Percentiles rank a stretch among this genome's conserved stretches.
Evolutionary conservation across 2,797 vertebrate genomes (phyloP).

Genomic region (Gymnothorax javanicus): DNA sequence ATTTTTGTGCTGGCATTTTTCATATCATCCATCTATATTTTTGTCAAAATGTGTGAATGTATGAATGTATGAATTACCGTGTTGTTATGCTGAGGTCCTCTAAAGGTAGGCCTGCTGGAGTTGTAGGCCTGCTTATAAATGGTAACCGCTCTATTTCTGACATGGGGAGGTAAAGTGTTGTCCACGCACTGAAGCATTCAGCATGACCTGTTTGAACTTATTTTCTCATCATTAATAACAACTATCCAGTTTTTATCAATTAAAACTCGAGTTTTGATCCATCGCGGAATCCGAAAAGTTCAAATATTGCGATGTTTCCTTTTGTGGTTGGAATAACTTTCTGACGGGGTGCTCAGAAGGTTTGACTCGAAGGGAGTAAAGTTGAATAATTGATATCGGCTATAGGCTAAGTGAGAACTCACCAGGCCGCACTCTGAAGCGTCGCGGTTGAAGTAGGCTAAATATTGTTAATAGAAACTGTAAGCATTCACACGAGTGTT

Average conservation of each 20-base stretch:
- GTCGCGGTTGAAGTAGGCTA: background rate
- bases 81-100: background rate
- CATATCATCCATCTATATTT: background rate
- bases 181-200: no score
- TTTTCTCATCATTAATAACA: background rate
- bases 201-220: background rate
- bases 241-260: background rate
- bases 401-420: background rate
- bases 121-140: background rate
- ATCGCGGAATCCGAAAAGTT: background rate
- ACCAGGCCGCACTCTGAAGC: background rate
- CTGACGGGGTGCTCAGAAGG: background rate
- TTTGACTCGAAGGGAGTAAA: background rate
- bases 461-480: background rate
- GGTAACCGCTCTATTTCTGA: background rate
- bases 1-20: background rate
- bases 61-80: conserved; percentile 20
- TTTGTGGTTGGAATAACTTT: background rate
- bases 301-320: background rate
- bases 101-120: background rate
- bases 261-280: background rate
- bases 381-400: background rate
- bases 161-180: background rate
- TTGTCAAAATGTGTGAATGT: background rate
- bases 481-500: background rate